These are phyloP conservation scores for Tokudaia muenninki DNA, from an alignment of 2,797 vertebrate species.

Conservation along the genomic window DNA sequence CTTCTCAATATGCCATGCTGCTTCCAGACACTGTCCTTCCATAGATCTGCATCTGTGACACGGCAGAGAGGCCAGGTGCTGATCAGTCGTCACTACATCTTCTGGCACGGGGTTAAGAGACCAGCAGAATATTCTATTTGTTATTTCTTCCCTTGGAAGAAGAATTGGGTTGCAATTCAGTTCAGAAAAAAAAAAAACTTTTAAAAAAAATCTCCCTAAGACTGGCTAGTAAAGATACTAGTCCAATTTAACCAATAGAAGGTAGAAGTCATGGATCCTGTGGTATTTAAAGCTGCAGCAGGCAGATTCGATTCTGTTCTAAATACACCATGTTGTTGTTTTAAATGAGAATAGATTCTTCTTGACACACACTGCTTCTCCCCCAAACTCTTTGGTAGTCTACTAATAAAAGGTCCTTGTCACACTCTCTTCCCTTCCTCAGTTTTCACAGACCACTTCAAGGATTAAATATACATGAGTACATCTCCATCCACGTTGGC, in stretches of 20 bases:
- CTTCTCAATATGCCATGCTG: background rate
- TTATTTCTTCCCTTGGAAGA: constrained; percentile 11
- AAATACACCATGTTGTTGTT: background rate
- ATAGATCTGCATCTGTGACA: rapidly evolving
- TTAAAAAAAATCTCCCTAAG: background rate
- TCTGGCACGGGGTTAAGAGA: background rate
- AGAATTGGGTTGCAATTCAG: background rate
- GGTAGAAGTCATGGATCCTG: background rate
- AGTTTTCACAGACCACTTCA: background rate
- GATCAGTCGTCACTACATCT: background rate
- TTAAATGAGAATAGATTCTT: background rate
- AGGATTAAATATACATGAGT: background rate
- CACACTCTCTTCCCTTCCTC: background rate
- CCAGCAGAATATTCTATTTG: background rate
- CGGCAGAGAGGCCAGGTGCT: background rate
- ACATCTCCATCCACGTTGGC: background rate
- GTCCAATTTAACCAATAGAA: constrained; percentile 43
- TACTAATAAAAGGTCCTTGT: background rate
- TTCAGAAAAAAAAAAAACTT: constrained; percentile 12
- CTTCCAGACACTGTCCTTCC: background rate
- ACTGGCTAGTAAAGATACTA: constrained; percentile 12
- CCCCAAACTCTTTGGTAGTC: background rate
- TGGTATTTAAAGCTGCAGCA: background rate
- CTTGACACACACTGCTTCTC: background rate
- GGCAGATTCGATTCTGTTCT: background rate